Percentiles rank a stretch among this genome's conserved stretches.
phyloP scores from a whole-genome alignment of 2,113 vertebrate species.

The Caloenas nicobarica region DNA sequence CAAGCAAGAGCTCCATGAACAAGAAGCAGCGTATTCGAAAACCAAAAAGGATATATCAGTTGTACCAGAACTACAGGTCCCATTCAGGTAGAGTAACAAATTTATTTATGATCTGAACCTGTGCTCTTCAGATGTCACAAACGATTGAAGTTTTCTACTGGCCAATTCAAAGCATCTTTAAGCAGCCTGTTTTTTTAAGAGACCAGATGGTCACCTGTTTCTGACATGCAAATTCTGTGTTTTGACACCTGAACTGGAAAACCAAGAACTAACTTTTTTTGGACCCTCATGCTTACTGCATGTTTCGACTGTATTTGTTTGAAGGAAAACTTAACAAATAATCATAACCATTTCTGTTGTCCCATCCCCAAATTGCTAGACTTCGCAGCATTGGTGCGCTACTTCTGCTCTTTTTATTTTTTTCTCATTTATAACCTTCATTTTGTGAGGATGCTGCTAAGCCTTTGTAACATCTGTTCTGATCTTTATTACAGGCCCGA shows the following conservation, averaged over 20 bases:
- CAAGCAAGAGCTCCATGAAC: slow-evolving; percentile 68
- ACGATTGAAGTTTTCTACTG: neutral
- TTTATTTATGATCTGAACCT: neutral
- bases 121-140: neutral
- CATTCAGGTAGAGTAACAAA: slow-evolving; percentile 76
- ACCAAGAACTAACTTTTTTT: neutral
- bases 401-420: neutral
- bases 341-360: neutral
- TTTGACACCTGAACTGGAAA: neutral
- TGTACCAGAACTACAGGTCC: slow-evolving; percentile 85
- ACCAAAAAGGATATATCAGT: slow-evolving; percentile 79
- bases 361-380: neutral
- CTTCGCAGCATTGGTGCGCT: neutral
- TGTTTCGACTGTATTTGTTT: neutral
- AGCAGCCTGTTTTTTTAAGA: neutral
- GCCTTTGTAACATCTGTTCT: neutral
- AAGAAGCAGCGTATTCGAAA: slow-evolving; percentile 75
- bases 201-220: neutral
- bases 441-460: neutral
- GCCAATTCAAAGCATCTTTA: neutral
- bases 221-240: neutral
- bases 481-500: neutral
- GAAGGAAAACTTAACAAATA: neutral
- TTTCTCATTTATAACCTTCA: neutral
- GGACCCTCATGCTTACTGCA: neutral